These are phyloP conservation scores for Tetraodon nigroviridis DNA, from an alignment of 2,113 vertebrate genomes.

Conservation along the genomic window DNA sequence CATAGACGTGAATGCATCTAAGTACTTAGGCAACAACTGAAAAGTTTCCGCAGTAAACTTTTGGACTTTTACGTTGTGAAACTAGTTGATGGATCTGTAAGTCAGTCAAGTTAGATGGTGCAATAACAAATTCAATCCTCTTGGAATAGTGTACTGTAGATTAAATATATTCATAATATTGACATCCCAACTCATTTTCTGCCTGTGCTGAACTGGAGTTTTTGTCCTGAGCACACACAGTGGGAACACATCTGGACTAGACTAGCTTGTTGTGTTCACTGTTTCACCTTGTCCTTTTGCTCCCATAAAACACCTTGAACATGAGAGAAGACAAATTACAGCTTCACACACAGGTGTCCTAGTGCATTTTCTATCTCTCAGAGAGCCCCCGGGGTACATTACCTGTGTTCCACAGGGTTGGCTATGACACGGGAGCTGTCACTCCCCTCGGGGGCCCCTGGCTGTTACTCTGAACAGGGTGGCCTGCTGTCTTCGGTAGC, in stretches of 20 bases:
- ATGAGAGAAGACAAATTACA: conserved; percentile 77
- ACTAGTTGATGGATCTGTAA: conserved; percentile 28
- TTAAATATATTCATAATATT: conserved; percentile 19
- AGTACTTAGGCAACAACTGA: conserved; percentile 47
- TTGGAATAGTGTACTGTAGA: conserved; percentile 6
- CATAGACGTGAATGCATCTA: conserved; percentile 33
- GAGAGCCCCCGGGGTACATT: conserved; percentile 56
- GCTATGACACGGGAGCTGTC: conserved; percentile 66
- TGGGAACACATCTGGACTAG: conserved; percentile 40
- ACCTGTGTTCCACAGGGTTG: conserved; percentile 60
- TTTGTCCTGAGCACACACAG: conserved; percentile 8
- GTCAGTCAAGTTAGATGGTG: conserved; percentile 17
- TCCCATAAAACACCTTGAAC: conserved; percentile 77
- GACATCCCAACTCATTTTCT: conserved; percentile 24
- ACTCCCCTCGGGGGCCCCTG: conserved; percentile 46
- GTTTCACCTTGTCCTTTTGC: conserved; percentile 71
- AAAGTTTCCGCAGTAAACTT: conserved; percentile 66
- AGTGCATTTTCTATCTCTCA: conserved; percentile 50
- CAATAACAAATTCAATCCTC: conserved; percentile 16
- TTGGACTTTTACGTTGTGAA: conserved; percentile 41
- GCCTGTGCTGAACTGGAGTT: conserved; percentile 20
- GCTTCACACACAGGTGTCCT: conserved; percentile 71
- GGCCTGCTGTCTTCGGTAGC: conserved; percentile 51
- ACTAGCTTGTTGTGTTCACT: conserved; percentile 58
- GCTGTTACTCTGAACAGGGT: conserved; percentile 59